Evolutionary conservation across 1,140 invertebrate genomes (phyloP).

Genomic region (Contarinia nasturtii): DNA sequence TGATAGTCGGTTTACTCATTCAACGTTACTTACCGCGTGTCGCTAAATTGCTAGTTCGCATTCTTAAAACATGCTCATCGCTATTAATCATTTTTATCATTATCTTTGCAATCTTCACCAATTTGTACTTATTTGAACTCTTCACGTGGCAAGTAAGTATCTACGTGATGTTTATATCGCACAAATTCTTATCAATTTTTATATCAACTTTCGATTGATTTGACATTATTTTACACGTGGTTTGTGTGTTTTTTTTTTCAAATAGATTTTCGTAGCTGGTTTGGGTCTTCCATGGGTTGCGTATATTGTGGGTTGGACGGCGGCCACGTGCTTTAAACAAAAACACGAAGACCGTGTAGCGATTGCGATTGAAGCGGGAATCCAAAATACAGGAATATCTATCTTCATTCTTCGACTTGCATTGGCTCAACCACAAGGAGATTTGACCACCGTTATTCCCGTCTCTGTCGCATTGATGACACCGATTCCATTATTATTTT

Average conservation of each 20-base stretch:
- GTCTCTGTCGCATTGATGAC: constrained; percentile 86
- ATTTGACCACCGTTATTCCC: constrained; percentile 73
- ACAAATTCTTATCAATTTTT: constrained; percentile 2
- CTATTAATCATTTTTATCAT: constrained; percentile 75
- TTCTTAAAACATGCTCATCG: constrained; percentile 72
- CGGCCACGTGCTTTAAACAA: constrained; percentile 39
- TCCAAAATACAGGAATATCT: constrained; percentile 87
- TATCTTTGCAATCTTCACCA: constrained; percentile 78
- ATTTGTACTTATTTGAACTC: constrained; percentile 76
- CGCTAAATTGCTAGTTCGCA: constrained; percentile 47
- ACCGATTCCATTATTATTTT: constrained; percentile 54
- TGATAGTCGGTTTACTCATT: constrained; percentile 59
- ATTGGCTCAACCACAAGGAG: constrained; percentile 49
- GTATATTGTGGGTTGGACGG: constrained; percentile 51
- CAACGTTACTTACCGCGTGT: constrained; percentile 46
- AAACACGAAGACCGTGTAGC: constrained; percentile 48
- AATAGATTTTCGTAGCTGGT: constrained; percentile 61
- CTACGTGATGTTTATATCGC: background rate
- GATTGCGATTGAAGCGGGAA: constrained; percentile 82
- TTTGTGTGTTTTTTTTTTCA: constrained; percentile 10
- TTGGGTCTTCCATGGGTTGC: constrained; percentile 74
- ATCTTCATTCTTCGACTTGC: constrained; percentile 63
- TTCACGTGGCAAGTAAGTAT: constrained; percentile 67
- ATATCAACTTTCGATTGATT: background rate
- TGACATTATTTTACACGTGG: background rate